phyloP scores from a whole-genome alignment of 2,888 invertebrate genomes.

The Polydrusus tereticollis region DNA sequence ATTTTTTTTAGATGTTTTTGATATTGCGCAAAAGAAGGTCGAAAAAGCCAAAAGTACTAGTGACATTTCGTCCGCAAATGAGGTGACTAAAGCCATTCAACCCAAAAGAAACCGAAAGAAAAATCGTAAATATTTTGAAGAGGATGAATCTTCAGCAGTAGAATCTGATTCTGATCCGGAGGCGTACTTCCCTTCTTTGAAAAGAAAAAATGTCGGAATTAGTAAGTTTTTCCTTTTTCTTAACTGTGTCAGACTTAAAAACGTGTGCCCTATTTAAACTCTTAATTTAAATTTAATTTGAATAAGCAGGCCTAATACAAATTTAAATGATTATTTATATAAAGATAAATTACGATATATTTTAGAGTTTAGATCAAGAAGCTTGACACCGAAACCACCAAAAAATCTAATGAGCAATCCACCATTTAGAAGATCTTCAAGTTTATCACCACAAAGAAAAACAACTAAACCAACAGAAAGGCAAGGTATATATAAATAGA shows the following conservation, averaged over 20 bases:
- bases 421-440: background rate
- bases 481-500: background rate
- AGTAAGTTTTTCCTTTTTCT: background rate
- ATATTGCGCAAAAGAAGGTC: conserved; percentile 1
- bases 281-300: background rate
- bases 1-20: background rate
- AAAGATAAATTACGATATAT: too few relatives aligned
- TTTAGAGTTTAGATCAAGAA: background rate
- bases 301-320: background rate
- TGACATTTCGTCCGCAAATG: background rate
- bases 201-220: background rate
- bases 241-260: background rate
- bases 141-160: background rate
- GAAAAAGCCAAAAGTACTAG: background rate
- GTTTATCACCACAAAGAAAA: background rate
- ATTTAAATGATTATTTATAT: background rate
- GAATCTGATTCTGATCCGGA: background rate
- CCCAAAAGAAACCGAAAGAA: background rate
- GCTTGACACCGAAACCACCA: background rate
- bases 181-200: background rate
- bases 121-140: background rate
- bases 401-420: background rate
- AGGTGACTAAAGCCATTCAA: background rate
- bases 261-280: background rate
- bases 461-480: background rate